A percentile compares a stretch with the other conserved stretches of the same genome.
These are phyloP conservation scores for Campaea margaritaria DNA, from an alignment of 2,888 invertebrate genomes.

Conservation along the genomic window DNA sequence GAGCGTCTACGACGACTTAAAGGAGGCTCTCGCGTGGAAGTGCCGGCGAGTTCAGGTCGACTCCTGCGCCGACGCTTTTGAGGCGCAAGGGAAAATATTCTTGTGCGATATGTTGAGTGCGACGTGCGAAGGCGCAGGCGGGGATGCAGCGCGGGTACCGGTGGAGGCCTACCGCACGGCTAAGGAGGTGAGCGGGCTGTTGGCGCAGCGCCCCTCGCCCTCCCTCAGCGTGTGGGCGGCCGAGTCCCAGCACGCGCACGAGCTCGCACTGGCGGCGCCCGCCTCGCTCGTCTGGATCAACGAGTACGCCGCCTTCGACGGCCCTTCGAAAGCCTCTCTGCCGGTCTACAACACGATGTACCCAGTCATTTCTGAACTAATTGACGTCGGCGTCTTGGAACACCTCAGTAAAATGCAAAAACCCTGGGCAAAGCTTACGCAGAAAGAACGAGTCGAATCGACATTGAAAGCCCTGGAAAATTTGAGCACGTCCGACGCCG, in stretches of 20 bases:
- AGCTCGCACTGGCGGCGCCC: slow-evolving; percentile 16
- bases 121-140: background rate
- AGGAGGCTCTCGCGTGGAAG: slow-evolving; percentile 14
- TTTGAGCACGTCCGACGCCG: background rate
- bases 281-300: slow-evolving; percentile 23
- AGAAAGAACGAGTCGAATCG: slow-evolving; percentile 11
- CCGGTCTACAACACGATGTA: slow-evolving; percentile 17
- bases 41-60: slow-evolving; percentile 6
- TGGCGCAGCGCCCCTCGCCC: background rate
- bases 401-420: background rate
- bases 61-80: slow-evolving; percentile 14
- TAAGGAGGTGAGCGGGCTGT: slow-evolving; percentile 12
- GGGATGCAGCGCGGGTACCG: background rate
- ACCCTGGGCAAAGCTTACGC: slow-evolving; percentile 12
- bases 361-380: background rate
- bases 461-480: slow-evolving; percentile 2
- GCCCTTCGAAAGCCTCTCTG: slow-evolving; percentile 18
- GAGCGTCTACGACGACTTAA: slow-evolving; percentile 26
- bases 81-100: slow-evolving; percentile 8
- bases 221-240: slow-evolving; percentile 21
- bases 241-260: slow-evolving; percentile 12
- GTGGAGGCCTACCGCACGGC: slow-evolving; percentile 23
- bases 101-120: slow-evolving; percentile 10
- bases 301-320: slow-evolving; percentile 24
- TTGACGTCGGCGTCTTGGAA: background rate